phyloP scores from a whole-genome alignment of 2,888 invertebrate species.

The Xanthorhoe designata region DNA sequence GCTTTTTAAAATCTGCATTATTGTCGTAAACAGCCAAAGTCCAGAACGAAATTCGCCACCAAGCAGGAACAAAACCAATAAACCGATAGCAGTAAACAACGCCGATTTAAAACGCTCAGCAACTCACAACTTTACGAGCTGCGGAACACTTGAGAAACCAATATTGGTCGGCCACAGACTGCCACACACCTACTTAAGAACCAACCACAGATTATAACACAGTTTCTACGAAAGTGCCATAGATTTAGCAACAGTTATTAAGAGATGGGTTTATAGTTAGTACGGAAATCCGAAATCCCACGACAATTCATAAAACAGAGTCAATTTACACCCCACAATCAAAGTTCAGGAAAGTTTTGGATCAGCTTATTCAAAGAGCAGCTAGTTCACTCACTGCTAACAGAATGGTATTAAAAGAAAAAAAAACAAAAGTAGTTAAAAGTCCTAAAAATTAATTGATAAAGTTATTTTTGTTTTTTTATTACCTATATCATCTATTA shows the following conservation, averaged over 20 bases:
- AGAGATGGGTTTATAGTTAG: neutral
- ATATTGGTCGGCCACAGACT: slow-evolving; percentile 49
- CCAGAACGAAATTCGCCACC: slow-evolving; percentile 16
- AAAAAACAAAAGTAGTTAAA: no score
- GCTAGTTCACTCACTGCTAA: neutral
- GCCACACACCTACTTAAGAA: slow-evolving; percentile 19
- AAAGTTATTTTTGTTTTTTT: no score
- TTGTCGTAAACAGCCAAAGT: slow-evolving; percentile 13
- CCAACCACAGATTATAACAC: neutral
- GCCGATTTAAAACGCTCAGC: slow-evolving; percentile 52
- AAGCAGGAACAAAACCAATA: slow-evolving; percentile 48
- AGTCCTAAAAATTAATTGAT: no score
- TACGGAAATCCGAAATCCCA: slow-evolving; percentile 38
- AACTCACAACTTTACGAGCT: slow-evolving; percentile 60
- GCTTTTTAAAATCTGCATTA: neutral
- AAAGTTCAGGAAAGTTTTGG: slow-evolving; percentile 10
- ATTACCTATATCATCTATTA: no score
- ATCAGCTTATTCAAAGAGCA: slow-evolving; percentile 4
- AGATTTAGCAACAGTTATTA: neutral
- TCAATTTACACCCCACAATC: slow-evolving; percentile 35
- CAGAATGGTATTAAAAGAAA: no score
- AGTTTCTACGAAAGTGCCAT: neutral
- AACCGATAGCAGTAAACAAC: slow-evolving; percentile 56
- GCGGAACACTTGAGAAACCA: slow-evolving; percentile 52
- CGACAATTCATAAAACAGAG: slow-evolving; percentile 61